Conservation (phyloP, 2,888 invertebrate genomes). For the Drosophila lacicola region DNA sequence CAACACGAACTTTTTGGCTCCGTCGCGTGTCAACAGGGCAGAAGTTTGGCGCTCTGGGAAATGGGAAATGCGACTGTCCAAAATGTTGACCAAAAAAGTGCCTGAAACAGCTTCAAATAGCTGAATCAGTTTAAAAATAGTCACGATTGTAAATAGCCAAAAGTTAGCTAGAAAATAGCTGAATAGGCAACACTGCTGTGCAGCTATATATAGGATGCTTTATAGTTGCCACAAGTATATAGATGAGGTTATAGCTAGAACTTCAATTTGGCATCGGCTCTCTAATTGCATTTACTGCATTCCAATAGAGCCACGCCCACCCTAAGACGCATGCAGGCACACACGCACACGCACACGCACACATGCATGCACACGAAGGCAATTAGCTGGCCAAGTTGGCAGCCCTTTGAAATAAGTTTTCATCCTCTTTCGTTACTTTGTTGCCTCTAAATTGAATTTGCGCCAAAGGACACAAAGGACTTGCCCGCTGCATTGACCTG, state of each 20-base stretch:
- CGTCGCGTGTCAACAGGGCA: conserved; percentile 45
- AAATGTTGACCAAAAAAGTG: conserved; percentile 35
- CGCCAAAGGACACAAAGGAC: conserved; percentile 21
- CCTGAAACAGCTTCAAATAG: too few relatives aligned
- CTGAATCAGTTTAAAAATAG: too few relatives aligned
- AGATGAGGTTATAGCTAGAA: background rate
- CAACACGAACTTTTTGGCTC: conserved; percentile 41
- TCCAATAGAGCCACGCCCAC: conserved; percentile 37
- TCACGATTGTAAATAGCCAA: too few relatives aligned
- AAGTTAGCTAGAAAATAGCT: too few relatives aligned
- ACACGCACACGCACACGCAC: conserved; percentile 10
- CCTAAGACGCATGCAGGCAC: conserved; percentile 17
- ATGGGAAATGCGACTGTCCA: conserved; percentile 18
- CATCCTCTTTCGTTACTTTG: conserved; percentile 12
- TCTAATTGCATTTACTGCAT: conserved; percentile 63
- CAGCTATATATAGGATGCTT: background rate
- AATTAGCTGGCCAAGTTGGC: conserved; percentile 49
- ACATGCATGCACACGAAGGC: conserved; percentile 3
- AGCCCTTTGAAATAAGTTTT: conserved; percentile 27
- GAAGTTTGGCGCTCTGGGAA: conserved; percentile 18
- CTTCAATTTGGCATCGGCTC: conserved; percentile 32
- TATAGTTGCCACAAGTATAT: conserved; percentile 2
- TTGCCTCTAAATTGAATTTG: conserved; percentile 40
- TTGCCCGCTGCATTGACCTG: conserved; percentile 47
- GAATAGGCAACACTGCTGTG: too few relatives aligned